Percentiles rank a stretch among this genome's conserved stretches.
These are phyloP conservation scores for Drosophila pseudoananassae DNA, from an alignment of 1,140 invertebrate species.

Conservation along the genomic window DNA sequence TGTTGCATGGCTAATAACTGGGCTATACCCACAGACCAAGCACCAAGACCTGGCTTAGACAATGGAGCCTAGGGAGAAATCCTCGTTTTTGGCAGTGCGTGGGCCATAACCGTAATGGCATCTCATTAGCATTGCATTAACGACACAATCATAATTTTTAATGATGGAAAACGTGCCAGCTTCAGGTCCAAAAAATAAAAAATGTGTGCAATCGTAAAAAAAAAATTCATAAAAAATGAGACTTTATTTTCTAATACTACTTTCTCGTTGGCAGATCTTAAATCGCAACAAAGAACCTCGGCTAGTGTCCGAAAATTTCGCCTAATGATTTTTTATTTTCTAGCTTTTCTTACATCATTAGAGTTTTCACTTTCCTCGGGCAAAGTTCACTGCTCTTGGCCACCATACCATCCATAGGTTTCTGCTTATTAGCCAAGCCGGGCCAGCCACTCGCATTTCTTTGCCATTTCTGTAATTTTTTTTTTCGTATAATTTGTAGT, in stretches of 20 bases:
- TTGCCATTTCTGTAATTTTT: constrained; percentile 43
- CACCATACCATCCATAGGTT: constrained; percentile 16
- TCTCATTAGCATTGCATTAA: constrained; percentile 68
- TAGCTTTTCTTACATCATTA: constrained; percentile 21
- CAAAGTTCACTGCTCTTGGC: constrained; percentile 68
- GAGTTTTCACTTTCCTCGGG: constrained; percentile 66
- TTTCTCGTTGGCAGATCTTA: constrained; percentile 35
- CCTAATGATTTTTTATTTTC: constrained; percentile 5
- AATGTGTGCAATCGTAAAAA: constrained; percentile 25
- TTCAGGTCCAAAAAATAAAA: constrained; percentile 18
- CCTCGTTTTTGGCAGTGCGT: constrained; percentile 69
- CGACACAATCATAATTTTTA: constrained; percentile 70
- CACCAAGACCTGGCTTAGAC: constrained; percentile 14
- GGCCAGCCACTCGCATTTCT: constrained; percentile 52
- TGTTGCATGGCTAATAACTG: constrained; percentile 69
- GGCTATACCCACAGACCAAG: constrained; percentile 53
- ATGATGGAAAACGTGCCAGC: constrained; percentile 73
- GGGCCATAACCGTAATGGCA: constrained; percentile 62
- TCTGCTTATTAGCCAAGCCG: constrained; percentile 56
- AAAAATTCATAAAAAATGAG: constrained; percentile 9
- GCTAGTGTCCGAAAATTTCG: constrained; percentile 14
- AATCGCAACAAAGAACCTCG: constrained; percentile 39
- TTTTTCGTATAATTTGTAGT: constrained; percentile 55
- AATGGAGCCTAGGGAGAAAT: constrained; percentile 46
- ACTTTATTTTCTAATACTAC: constrained; percentile 10